Conservation (phyloP, 2,797 vertebrate species). For the Buphagus erythrorhynchus region DNA sequence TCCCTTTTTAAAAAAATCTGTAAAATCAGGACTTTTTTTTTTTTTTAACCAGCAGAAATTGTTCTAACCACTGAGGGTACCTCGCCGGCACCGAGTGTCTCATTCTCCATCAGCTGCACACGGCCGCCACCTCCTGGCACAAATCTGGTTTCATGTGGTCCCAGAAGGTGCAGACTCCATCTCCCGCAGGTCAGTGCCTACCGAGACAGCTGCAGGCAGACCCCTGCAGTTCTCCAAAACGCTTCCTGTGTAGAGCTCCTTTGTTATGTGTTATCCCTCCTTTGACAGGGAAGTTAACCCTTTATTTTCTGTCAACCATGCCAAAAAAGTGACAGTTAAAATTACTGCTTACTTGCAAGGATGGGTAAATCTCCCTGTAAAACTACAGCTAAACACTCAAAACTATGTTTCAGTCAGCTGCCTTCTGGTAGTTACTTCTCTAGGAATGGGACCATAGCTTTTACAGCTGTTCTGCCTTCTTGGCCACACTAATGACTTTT, state of each 20-base stretch:
- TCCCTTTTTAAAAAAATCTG: too few relatives aligned
- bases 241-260: neutral
- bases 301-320: neutral
- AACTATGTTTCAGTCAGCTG: neutral
- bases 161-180: too few relatives aligned
- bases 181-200: fast-evolving
- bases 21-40: neutral
- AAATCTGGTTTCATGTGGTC: neutral
- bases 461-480: neutral
- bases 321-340: neutral
- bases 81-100: fast-evolving
- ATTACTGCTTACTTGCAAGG: neutral
- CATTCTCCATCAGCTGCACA: neutral
- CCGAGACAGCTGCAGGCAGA: neutral
- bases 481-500: neutral
- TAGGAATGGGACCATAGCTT: neutral
- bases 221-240: neutral
- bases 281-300: neutral
- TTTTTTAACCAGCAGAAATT: neutral
- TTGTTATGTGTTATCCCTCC: neutral
- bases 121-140: constrained; percentile 52
- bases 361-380: neutral
- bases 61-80: fast-evolving
- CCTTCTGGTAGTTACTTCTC: neutral
- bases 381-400: neutral